Conservation (phyloP, 2,888 invertebrate species). For the Dromius quadrimaculatus region DNA sequence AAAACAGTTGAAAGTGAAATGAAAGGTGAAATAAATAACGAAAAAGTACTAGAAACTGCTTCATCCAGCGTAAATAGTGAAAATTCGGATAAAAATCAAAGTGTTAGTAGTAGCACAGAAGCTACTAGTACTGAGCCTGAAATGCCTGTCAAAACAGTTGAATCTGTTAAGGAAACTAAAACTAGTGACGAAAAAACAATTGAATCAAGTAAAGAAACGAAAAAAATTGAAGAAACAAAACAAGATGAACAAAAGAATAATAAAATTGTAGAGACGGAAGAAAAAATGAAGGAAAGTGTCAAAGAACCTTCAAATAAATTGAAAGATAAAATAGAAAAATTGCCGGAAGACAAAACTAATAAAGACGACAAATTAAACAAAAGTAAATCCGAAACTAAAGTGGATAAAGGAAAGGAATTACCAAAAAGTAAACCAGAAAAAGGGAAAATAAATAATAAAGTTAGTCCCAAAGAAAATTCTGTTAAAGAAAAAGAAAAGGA, state of each 20-base stretch:
- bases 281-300: constrained; percentile 3
- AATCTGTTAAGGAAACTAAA: not conserved
- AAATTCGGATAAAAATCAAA: constrained; percentile 24
- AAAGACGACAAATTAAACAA: constrained; percentile 24
- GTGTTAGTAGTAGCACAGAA: constrained; percentile 28
- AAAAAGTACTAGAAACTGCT: not conserved
- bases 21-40: not conserved
- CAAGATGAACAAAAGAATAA: not conserved
- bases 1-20: not conserved
- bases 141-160: not conserved
- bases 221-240: constrained; percentile 5
- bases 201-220: constrained; percentile 3
- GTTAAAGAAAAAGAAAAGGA: not conserved
- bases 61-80: not conserved
- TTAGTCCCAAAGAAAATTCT: not conserved
- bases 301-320: not conserved
- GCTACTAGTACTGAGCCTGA: not conserved
- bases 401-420: constrained; percentile 36
- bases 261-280: not conserved
- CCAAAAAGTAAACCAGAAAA: not conserved
- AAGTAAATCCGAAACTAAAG: constrained; percentile 19
- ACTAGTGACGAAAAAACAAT: not conserved
- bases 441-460: constrained; percentile 1
- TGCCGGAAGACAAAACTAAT: not conserved
- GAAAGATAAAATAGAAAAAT: constrained; percentile 2